Conservation (phyloP, 1,140 invertebrate genomes). For the Conus ventricosus region DNA sequence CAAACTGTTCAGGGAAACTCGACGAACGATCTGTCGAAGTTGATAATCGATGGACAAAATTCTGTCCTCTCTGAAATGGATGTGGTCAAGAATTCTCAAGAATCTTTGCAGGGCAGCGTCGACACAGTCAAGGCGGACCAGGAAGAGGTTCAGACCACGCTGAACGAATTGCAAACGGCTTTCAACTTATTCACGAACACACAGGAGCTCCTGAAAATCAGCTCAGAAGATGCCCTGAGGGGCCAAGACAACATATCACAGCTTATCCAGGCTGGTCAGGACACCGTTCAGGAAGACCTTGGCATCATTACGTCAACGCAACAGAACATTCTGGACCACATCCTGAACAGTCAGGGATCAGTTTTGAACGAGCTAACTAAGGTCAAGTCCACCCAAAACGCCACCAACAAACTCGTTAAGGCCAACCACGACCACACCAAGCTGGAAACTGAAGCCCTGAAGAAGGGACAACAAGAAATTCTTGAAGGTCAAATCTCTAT, state of each 20-base stretch:
- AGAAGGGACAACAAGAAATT: neutral
- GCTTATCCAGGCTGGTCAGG: neutral
- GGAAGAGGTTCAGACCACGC: neutral
- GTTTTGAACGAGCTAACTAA: neutral
- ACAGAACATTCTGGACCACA: neutral
- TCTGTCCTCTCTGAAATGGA: neutral
- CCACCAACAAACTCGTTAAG: neutral
- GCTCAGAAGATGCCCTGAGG: neutral
- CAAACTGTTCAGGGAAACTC: neutral
- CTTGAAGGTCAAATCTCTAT: neutral
- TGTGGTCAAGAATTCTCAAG: neutral
- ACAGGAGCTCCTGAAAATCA: neutral
- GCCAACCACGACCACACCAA: neutral
- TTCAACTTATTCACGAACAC: neutral
- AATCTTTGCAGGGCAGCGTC: neutral
- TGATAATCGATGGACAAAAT: neutral
- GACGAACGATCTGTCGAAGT: neutral
- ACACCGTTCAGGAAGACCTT: neutral
- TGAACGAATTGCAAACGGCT: neutral
- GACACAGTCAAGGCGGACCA: neutral
- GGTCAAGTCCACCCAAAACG: neutral
- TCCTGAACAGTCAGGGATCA: neutral
- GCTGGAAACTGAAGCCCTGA: neutral
- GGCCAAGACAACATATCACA: neutral
- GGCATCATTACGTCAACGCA: neutral